Base-by-base conservation (phyloP, 1,140 invertebrate species). In the Drosophila lowei region DNA sequence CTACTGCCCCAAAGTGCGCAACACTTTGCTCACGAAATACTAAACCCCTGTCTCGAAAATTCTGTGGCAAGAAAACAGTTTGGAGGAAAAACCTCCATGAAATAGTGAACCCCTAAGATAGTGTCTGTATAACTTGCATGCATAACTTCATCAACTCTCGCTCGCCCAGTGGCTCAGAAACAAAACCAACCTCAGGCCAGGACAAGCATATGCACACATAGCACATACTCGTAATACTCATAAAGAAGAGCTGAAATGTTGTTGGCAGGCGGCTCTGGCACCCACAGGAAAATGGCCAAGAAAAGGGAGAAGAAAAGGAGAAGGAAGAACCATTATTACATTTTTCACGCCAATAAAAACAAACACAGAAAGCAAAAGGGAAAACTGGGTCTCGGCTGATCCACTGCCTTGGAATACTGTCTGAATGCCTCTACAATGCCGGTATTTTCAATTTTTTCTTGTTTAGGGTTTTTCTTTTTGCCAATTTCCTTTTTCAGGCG, bases 341-440 rank as follows among this genome's bases (percentile, higher is more conserved):
- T 85, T 80, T 85, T 85, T 85, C 80, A 85, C 80, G 76, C 80
- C 80, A 85, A 86, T 85, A 77, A 85, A 86, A 86, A 73, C 81
- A 86, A 86, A 80, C 63, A 85, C 81, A 85, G 77, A 85, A 70
- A 50, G 57, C 42, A 50, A 66, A 50, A 49, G 43, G 62, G 7
- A 30, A 25, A 42, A 42, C 64, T 60, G 44, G 52, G 47, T 60
- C 53, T 49, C 34, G 34, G 72, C 58, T 72, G 72, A 80, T 75
- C 72, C 81, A 66, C 76, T 63, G 72, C 73, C 70, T 58, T 72
- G 67, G 57, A 5, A 38, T 13, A 13, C 34, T 30, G 3, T 11
- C 9, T 13, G 34, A 38, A 38, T 38, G 11, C 34, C 53, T 53
- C 53, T 64, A 50, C 34, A 54, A 67, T 68, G 25, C 11, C 63